Percentiles rank a stretch among this genome's conserved stretches.
Evolutionary conservation across 2,797 vertebrate genomes (phyloP).

Genomic region (Propithecus perrieri): DNA sequence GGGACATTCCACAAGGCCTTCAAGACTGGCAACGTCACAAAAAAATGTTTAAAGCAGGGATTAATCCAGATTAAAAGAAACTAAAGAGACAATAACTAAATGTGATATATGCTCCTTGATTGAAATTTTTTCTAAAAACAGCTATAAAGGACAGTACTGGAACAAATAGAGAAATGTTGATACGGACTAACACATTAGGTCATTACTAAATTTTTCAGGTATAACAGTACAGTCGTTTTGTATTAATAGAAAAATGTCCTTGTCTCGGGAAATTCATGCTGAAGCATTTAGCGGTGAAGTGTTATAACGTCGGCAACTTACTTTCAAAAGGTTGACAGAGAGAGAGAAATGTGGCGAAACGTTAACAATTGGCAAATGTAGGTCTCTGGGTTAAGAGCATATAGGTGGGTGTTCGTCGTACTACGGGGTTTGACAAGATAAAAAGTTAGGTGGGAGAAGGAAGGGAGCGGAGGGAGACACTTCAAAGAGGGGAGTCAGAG

Average conservation of each 20-base stretch:
- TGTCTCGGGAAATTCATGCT: neutral
- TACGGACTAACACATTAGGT: neutral
- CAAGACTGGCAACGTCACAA: neutral
- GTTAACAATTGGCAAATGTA: neutral
- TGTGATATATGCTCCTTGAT: neutral
- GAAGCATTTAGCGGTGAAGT: neutral
- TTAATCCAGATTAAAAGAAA: conserved; percentile 41
- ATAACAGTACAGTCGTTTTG: neutral
- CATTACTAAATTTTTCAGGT: neutral
- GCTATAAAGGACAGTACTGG: conserved; percentile 6
- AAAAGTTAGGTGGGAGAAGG: neutral
- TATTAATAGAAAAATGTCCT: conserved; percentile 11
- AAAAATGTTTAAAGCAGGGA: neutral
- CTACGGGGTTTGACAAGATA: neutral
- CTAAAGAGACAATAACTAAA: neutral
- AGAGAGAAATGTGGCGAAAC: neutral
- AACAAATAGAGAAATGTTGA: neutral
- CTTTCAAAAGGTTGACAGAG: neutral
- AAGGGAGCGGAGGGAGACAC: neutral
- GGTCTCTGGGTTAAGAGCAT: neutral
- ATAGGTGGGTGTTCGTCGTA: neutral
- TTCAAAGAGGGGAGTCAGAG: neutral
- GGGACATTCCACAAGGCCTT: neutral
- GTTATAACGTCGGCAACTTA: neutral
- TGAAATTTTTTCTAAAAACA: neutral